Evolutionary conservation across 1,140 invertebrate species (phyloP), one percentile per base, ranked within the genome.

Genomic region (Magallana ariakensis): DNA sequence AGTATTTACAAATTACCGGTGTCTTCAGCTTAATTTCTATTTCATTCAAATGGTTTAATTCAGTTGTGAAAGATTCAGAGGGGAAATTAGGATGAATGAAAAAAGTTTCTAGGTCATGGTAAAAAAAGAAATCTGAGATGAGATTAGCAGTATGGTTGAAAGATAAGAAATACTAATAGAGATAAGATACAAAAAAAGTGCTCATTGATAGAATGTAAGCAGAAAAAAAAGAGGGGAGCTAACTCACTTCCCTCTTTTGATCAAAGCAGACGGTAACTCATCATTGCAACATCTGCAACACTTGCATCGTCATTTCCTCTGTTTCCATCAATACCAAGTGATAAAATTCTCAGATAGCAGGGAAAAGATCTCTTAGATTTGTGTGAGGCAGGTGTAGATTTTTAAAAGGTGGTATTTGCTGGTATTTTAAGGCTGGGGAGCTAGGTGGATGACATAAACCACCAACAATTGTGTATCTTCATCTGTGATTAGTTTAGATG

Each of bases 401-500:
- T 70, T 75, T 46, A 46, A 46, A n/a, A 75, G 10, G 66, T 19
- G 26, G 26, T 13, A 11, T 75, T 75, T 26, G 4, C 22, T 75
- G 66, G 66, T 75, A 75, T 75, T 75, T 75, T 75, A 15, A 75
- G 66, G 66, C 11, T 75, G 11, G 13, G 4, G 26, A 75, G 66
- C 11, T 75, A 75, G 66, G 22, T 75, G 22, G 10, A 26, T 75
- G 66, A 75, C 66, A 75, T 75, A 46, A 4, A 26, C 66, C 66
- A 75, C 22, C 26, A 75, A 9, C 66, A 13, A 75, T 26, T 75
- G 66, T 75, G 66, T 75, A 33, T 75, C 33, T 26, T 75, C 22
- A 11, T 46, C 15, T 26, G 66, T 75, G 66, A 33, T 75, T 75
- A 75, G 66, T 75, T 75, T 75, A 75, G 66, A 75, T 75, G 66